Evolutionary conservation across 2,113 vertebrate species (phyloP).

Genomic region (Baryphthengus martii): DNA sequence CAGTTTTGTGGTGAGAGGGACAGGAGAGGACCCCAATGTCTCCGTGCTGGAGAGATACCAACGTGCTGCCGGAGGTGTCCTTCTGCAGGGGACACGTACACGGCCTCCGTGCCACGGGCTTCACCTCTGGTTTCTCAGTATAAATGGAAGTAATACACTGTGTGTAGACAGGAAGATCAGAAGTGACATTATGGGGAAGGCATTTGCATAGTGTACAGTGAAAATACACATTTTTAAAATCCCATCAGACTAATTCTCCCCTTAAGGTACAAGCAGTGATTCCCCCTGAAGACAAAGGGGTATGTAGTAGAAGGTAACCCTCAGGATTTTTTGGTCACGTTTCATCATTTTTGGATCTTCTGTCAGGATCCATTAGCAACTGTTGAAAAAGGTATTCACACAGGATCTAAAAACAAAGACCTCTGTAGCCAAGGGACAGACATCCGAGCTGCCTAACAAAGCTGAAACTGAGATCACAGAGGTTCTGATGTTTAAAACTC

Average conservation of each 20-base stretch:
- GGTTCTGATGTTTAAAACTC: constrained; percentile 51
- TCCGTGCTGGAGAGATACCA: neutral
- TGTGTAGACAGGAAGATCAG: constrained; percentile 30
- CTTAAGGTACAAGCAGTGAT: constrained; percentile 30
- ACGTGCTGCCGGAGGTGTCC: neutral
- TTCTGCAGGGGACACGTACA: neutral
- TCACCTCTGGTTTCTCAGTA: neutral
- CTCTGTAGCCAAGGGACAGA: constrained; percentile 11
- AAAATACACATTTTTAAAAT: constrained; percentile 56
- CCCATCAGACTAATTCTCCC: constrained; percentile 50
- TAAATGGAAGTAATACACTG: neutral
- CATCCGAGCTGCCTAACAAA: constrained; percentile 27
- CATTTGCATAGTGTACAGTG: constrained; percentile 51
- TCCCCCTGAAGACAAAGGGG: constrained; percentile 18
- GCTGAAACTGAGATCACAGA: constrained; percentile 48
- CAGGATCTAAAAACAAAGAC: constrained; percentile 56
- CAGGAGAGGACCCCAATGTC: neutral
- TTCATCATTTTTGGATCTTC: constrained; percentile 56
- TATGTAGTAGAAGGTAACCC: constrained; percentile 41
- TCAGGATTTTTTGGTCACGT: constrained; percentile 55
- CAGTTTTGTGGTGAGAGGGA: neutral
- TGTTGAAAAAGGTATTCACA: constrained; percentile 19
- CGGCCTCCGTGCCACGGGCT: neutral
- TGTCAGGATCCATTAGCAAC: constrained; percentile 51
- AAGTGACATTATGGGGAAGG: constrained; percentile 33